Conservation (phyloP, 1,140 invertebrate genomes). For the Drosophila athabasca region DNA sequence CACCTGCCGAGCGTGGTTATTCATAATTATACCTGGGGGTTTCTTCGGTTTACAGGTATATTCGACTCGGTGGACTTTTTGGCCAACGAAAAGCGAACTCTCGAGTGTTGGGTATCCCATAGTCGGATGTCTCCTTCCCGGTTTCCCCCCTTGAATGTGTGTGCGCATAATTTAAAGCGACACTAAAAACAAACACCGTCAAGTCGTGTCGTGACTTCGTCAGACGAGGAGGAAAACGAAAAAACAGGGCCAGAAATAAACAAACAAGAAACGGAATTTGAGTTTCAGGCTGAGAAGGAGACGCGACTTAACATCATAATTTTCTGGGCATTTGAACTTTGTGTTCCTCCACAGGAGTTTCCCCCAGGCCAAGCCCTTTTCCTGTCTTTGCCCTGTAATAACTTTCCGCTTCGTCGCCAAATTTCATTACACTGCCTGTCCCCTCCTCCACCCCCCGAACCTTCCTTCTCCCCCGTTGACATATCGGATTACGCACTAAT, state of each 20-base stretch:
- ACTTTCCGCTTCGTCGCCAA: slow-evolving; percentile 60
- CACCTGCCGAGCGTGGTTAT: slow-evolving; percentile 60
- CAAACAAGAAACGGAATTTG: not conserved
- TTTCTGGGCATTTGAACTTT: slow-evolving; percentile 58
- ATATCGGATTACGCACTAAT: slow-evolving; percentile 82
- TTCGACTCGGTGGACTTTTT: no score
- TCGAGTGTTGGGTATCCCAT: no score
- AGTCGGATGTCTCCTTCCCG: no score
- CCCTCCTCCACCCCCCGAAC: not conserved
- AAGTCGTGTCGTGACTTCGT: slow-evolving; percentile 14
- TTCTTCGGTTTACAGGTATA: no score
- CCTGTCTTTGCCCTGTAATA: slow-evolving; percentile 27
- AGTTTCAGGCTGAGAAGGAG: not conserved
- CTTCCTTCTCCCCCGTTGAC: slow-evolving; percentile 57
- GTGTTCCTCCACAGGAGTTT: not conserved
- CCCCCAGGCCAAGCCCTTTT: not conserved
- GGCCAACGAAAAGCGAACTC: not conserved
- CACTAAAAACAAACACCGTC: slow-evolving; percentile 48
- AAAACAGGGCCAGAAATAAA: not conserved
- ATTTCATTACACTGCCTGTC: slow-evolving; percentile 57
- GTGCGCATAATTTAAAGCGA: slow-evolving; percentile 43
- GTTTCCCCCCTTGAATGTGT: slow-evolving; percentile 3
- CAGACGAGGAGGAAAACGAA: not conserved
- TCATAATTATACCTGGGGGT: slow-evolving; percentile 51
- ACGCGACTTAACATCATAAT: slow-evolving; percentile 63